Conservation (phyloP, 2,797 vertebrate species). For the Atherinosoma microstoma region DNA sequence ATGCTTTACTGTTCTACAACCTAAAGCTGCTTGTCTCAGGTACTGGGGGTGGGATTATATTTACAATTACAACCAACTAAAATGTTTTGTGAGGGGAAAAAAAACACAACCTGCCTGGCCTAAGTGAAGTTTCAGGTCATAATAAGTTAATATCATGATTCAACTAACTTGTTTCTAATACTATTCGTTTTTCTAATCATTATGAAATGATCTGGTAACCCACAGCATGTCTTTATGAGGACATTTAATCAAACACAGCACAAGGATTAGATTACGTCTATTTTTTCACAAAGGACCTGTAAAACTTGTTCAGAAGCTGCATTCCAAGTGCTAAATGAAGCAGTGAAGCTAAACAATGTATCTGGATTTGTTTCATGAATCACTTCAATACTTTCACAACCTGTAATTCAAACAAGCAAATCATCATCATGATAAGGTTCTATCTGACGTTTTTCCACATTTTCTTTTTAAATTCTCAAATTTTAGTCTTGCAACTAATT, state of each 20-base stretch:
- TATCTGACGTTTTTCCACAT: background rate
- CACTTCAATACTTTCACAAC: background rate
- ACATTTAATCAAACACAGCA: background rate
- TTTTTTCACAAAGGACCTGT: background rate
- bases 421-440: background rate
- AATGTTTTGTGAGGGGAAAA: background rate
- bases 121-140: no score
- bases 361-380: background rate
- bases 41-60: background rate
- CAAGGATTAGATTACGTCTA: background rate
- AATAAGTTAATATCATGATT: no score
- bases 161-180: no score
- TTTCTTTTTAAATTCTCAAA: background rate
- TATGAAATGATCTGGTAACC: no score
- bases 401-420: background rate
- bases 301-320: constrained; percentile 17
- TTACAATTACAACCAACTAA: background rate
- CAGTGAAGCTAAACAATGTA: constrained; percentile 3
- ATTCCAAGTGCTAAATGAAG: background rate
- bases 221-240: background rate
- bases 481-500: background rate
- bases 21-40: background rate
- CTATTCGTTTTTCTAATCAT: background rate
- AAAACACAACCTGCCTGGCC: no score
- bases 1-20: background rate